Conservation (phyloP, 2,888 invertebrate genomes). For the Ceramica pisi region DNA sequence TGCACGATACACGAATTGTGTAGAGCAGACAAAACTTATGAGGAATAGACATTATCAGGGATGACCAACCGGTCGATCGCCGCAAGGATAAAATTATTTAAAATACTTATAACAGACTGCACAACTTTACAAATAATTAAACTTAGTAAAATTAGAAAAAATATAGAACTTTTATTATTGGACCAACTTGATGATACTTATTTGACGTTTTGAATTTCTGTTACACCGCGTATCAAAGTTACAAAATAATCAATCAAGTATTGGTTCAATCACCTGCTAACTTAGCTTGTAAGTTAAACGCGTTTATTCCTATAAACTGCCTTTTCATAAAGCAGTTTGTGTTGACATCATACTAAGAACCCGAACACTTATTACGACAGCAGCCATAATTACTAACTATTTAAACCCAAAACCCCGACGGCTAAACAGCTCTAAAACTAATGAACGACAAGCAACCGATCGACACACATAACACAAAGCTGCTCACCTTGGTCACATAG, state of each 20-base stretch:
- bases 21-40: neutral
- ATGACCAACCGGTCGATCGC: too few relatives aligned
- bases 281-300: neutral
- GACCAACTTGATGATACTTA: too few relatives aligned
- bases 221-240: too few relatives aligned
- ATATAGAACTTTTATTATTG: too few relatives aligned
- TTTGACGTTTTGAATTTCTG: too few relatives aligned
- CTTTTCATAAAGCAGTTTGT: neutral
- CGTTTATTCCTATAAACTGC: neutral
- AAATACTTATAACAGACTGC: too few relatives aligned
- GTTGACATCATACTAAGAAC: slow-evolving; percentile 1
- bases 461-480: slow-evolving; percentile 39
- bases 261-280: neutral
- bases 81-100: too few relatives aligned
- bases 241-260: neutral
- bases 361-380: slow-evolving; percentile 1
- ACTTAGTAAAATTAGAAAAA: too few relatives aligned
- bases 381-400: slow-evolving; percentile 7
- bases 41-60: neutral
- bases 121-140: too few relatives aligned
- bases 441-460: slow-evolving; percentile 16
- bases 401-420: slow-evolving; percentile 5
- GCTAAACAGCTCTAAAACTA: slow-evolving; percentile 17
- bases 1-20: neutral
- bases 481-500: slow-evolving; percentile 96